Evolutionary conservation across 2,113 vertebrate genomes (phyloP), one percentile per base, ranked within the genome.

Genomic region (Gila orcuttii): DNA sequence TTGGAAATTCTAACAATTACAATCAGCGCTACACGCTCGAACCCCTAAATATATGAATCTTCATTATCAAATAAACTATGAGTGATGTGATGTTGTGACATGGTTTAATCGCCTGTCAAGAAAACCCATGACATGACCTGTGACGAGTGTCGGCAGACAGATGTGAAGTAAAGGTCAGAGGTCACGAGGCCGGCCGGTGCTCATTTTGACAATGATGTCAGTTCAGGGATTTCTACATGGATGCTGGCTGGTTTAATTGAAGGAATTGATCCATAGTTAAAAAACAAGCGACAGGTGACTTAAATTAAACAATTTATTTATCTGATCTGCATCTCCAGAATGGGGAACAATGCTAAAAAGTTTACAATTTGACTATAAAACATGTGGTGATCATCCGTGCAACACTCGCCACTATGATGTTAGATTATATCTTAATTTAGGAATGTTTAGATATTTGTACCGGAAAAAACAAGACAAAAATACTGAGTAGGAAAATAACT

Each of bases 171-270:
- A 55, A 28, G 74, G 47, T 78, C 76, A 59, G 31, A 59, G 76
- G 25, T 50, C 31, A 76, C 36, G 47, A 45, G 11, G 42, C 42
- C 5, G 68, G 42, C 68, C 21, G 21, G 68, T 71, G 68, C 68
- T 71, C 68, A 71, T 71, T 71, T 71, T 5, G 33, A 39, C 33
- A 69, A 39, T 36, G 66, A 21, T 2, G 66, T 69, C 66, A 39
- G 19, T 69, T 39, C 19, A 36, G 66, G 8, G 33, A 39, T 21
- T 62, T 69, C 33, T 39, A 71, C 33, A 71, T 11, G 66, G 66
- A 69, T 36, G 66, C 28, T 77, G 73, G 17, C 82, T 76, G 71
- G 55, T 79, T 79, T 59, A 31, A 79, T 79, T 79, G 47, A 83
- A 87, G 50, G 12, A 11, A 74, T 71, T 42, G 59, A 23, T 21